Base-by-base conservation (phyloP, 2,797 vertebrate genomes). In the Mus spretus region DNA sequence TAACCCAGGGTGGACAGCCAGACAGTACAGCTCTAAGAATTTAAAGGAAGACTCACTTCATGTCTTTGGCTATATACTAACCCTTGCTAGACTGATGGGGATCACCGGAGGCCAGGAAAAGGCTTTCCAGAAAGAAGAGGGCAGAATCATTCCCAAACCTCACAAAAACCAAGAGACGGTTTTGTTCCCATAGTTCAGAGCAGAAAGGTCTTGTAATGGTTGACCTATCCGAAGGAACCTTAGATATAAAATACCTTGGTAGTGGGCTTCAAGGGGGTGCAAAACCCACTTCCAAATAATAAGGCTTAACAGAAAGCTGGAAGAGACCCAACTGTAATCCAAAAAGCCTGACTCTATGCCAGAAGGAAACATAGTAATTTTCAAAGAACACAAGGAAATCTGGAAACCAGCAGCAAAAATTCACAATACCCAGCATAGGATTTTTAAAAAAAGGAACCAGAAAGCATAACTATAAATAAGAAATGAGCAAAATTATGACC, bases 321-420 rank as follows among this genome's bases (percentile, higher is more conserved):
- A 40, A 94, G 75, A 61, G 40, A 80, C 74, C 47, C 70, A 80
- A 26, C 55, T 59, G 24, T 65, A 34, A 83, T 19, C 15, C 55
- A 87, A 55, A 67, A 57, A 65, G 50, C 14, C 81, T 84, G 59
- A 26, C 59, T 63, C 17, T 84, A 3, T 84, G 59, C 59, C 5
- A 26, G 74, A 37, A 37, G 82, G 82, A 78, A 53, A 37, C 53
- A 53, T 28, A 80, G 7, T 3, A 31, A 19, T 53, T 34, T 65
- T 65, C 80, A 96, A 88, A 77, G 50, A 87, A 78, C 80, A 75
- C 24, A 87, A 84, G 24, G 57, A 90, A 90, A 92, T 57, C 80
- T 74, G 90, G n/a, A 82, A 79, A 67, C 22, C 24, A 63, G 44
- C 11, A 77, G 17, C 28, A 47, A 70, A 63, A 70, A 63, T 84